Percentiles rank a stretch among this genome's conserved stretches.
Evolutionary conservation across 2,113 vertebrate species (phyloP).

Genomic region (Cichladusa arquata): DNA sequence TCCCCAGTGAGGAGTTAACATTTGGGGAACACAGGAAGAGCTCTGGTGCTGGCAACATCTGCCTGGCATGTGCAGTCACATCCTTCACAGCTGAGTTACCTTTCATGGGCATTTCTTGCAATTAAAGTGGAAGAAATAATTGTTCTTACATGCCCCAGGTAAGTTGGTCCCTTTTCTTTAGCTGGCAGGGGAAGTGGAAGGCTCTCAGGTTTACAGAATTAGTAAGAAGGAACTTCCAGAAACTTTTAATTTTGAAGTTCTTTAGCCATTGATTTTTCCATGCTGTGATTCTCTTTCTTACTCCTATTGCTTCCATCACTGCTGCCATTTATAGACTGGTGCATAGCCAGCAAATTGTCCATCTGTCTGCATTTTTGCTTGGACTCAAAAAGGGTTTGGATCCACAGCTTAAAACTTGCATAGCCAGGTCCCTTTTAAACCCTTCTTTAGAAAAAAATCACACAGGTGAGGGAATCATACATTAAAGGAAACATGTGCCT

Average conservation of each 20-base stretch:
- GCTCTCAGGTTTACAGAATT: not conserved
- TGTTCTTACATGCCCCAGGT: not conserved
- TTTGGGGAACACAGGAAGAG: not conserved
- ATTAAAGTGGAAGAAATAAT: not conserved
- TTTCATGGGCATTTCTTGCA: not conserved
- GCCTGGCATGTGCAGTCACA: not conserved
- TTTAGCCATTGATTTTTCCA: constrained; percentile 5
- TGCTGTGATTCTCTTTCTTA: not conserved
- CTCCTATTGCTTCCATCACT: not conserved
- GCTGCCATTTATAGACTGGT: not conserved
- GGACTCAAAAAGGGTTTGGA: not conserved
- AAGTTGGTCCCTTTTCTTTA: not conserved
- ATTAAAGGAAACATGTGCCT: not conserved
- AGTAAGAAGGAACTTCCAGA: not conserved
- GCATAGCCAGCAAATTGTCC: not conserved
- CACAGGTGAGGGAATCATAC: not conserved
- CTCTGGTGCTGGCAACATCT: not conserved
- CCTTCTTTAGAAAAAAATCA: not conserved
- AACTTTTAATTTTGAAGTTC: not conserved
- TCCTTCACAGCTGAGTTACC: not conserved
- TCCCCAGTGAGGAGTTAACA: not conserved
- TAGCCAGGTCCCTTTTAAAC: not conserved
- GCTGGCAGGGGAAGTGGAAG: not conserved
- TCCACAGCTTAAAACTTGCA: not conserved
- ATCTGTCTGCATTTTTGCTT: not conserved